Evolutionary conservation across 1,140 invertebrate genomes (phyloP).

Genomic region (Paralvinella palmiformis): DNA sequence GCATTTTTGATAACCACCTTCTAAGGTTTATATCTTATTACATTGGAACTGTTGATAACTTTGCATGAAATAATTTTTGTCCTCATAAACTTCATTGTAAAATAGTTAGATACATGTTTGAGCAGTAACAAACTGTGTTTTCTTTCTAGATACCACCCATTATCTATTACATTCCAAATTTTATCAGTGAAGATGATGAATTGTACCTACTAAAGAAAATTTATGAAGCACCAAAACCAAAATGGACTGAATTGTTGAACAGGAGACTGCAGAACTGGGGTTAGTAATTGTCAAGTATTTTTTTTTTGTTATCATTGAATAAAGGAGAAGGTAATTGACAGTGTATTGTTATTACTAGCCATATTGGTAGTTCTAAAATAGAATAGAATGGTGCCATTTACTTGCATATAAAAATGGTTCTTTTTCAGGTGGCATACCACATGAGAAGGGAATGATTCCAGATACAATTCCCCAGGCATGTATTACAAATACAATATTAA

Average conservation of each 20-base stretch:
- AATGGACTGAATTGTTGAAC: constrained; percentile 90
- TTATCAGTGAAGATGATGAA: constrained; percentile 80
- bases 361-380: constrained; percentile 7
- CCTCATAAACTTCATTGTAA: no score
- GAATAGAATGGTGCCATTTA: background rate
- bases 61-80: no score
- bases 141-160: constrained; percentile 61
- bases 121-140: no score
- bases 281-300: constrained; percentile 19
- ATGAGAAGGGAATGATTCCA: constrained; percentile 89
- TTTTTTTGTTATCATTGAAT: background rate
- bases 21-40: no score
- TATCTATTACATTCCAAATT: constrained; percentile 85
- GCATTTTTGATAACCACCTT: no score
- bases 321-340: background rate
- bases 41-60: no score
- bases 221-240: constrained; percentile 78
- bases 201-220: constrained; percentile 60
- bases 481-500: no score
- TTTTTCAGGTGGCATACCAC: constrained; percentile 67
- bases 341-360: background rate
- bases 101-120: no score
- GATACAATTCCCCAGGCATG: constrained; percentile 75
- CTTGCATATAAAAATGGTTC: constrained; percentile 4
- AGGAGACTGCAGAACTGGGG: constrained; percentile 94